phyloP scores from a whole-genome alignment of 2,797 vertebrate genomes.

The Melanotaenia trifasciata region DNA sequence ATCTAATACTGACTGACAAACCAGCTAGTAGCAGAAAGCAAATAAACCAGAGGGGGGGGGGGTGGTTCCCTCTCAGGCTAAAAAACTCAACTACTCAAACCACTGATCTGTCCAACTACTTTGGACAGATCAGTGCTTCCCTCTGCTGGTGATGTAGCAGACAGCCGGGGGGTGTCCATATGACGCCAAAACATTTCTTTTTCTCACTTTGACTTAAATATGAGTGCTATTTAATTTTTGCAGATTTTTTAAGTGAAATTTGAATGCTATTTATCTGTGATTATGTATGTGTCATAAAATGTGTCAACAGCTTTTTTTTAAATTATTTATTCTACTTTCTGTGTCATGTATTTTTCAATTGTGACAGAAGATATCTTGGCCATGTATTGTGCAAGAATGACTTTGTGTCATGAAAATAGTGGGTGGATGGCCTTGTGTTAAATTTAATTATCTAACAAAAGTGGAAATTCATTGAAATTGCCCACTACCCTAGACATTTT shows the following conservation, averaged over 20 bases:
- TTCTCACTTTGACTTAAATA: neutral
- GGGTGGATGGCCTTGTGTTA: neutral
- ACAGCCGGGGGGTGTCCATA: neutral
- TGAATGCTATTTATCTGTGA: neutral
- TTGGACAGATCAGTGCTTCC: conserved; percentile 47
- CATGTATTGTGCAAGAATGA: neutral
- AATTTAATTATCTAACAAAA: neutral
- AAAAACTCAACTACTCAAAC: neutral
- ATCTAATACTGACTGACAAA: neutral
- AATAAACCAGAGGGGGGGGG: neutral
- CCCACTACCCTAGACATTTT: no score
- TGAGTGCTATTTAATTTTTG: neutral
- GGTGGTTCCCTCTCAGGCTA: no score
- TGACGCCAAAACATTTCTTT: neutral
- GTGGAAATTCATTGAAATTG: no score
- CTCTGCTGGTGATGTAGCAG: conserved; percentile 62
- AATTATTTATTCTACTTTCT: neutral
- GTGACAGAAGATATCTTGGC: neutral
- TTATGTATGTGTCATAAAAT: neutral
- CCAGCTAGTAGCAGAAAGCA: neutral
- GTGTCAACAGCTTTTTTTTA: neutral
- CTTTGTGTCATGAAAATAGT: neutral
- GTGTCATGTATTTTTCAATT: neutral
- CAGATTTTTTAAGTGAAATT: neutral
- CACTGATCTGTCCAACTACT: neutral